Evolutionary conservation across 2,113 vertebrate genomes (phyloP).

Genomic region (Elachura formosa): DNA sequence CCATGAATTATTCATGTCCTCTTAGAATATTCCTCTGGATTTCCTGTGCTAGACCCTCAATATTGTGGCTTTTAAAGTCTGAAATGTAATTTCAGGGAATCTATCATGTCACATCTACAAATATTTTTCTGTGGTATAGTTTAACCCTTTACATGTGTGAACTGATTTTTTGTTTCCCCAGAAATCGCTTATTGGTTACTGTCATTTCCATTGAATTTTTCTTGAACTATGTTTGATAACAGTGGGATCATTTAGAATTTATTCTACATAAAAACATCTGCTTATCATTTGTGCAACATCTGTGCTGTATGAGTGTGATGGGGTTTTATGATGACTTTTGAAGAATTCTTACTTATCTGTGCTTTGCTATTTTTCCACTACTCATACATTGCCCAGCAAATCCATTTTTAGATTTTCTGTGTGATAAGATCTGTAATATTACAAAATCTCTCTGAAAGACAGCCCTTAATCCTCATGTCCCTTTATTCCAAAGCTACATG

Average conservation of each 20-base stretch:
- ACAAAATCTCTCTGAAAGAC: background rate
- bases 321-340: background rate
- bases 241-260: background rate
- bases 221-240: background rate
- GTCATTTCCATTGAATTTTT: background rate
- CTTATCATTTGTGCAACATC: constrained; percentile 35
- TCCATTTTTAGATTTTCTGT: background rate
- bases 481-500: constrained; percentile 20
- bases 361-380: background rate
- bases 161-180: background rate
- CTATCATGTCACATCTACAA: background rate
- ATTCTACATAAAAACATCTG: background rate
- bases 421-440: background rate
- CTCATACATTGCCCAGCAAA: background rate
- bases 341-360: background rate
- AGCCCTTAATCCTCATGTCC: background rate
- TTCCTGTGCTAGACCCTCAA: background rate
- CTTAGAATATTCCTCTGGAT: constrained; percentile 24
- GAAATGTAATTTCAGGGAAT: background rate
- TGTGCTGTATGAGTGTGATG: background rate
- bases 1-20: constrained; percentile 42
- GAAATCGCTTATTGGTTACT: background rate
- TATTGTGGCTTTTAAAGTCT: background rate
- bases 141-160: background rate
- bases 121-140: background rate